Evolutionary conservation across 2,113 vertebrate species (phyloP).

Genomic region (Microtus richardsoni): DNA sequence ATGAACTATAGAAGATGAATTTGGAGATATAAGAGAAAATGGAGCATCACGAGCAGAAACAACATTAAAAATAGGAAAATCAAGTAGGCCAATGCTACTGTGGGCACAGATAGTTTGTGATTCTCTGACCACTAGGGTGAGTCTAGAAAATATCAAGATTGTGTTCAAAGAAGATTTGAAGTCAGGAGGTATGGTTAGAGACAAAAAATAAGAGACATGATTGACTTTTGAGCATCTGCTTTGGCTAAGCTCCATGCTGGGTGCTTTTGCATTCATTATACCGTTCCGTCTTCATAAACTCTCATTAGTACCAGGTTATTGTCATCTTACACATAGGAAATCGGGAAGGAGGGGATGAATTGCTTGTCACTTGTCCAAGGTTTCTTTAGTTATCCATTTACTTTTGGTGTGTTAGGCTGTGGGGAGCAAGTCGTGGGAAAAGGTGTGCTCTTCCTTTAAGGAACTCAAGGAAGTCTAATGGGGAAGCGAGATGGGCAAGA

Average conservation of each 20-base stretch:
- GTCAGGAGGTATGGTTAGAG: not conserved
- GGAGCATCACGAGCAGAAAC: not conserved
- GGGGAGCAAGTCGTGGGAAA: not conserved
- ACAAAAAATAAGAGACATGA: not conserved
- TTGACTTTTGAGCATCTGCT: constrained; percentile 1
- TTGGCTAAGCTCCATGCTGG: not conserved
- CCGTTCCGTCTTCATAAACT: not conserved
- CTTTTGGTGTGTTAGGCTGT: not conserved
- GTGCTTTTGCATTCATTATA: not conserved
- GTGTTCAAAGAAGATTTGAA: not conserved
- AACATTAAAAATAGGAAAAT: not conserved
- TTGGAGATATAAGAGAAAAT: not conserved
- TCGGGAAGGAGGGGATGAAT: not conserved
- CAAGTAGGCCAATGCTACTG: not conserved
- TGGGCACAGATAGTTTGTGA: not conserved
- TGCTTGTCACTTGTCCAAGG: not conserved
- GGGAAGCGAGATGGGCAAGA: not conserved
- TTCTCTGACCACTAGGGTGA: not conserved
- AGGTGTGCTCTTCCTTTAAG: not conserved
- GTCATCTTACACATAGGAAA: not conserved
- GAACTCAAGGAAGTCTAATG: not conserved
- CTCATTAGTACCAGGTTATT: not conserved
- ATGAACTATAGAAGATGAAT: not conserved
- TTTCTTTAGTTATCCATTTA: not conserved
- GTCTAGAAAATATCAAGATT: not conserved